Percentiles rank a stretch among this genome's conserved stretches.
Evolutionary conservation across 2,888 invertebrate genomes (phyloP).

Genomic region (Dilophus febrilis): DNA sequence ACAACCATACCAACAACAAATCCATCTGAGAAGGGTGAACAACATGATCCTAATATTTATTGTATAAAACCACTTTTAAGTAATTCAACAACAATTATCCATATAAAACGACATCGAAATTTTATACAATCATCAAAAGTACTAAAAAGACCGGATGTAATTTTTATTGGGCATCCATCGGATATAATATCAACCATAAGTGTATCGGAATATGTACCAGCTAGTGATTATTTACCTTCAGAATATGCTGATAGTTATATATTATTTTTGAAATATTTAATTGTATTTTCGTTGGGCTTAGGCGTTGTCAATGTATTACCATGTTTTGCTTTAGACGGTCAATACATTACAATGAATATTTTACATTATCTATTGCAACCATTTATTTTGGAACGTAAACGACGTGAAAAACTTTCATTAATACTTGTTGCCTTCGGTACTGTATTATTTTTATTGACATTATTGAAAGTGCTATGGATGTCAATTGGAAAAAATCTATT

Average conservation of each 20-base stretch:
- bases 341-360: conserved; percentile 62
- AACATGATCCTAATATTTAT: too few species aligned
- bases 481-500: not conserved
- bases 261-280: conserved; percentile 62
- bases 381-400: conserved; percentile 34
- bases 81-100: conserved; percentile 55
- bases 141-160: conserved; percentile 37
- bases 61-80: conserved; percentile 68
- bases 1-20: too few species aligned
- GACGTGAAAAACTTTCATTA: conserved; percentile 45
- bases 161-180: conserved; percentile 65
- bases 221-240: conserved; percentile 39
- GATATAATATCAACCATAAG: conserved; percentile 56
- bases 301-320: conserved; percentile 84
- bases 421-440: conserved; percentile 59
- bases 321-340: conserved; percentile 85
- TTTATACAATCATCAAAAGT: conserved; percentile 21
- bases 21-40: not conserved
- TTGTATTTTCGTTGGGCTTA: conserved; percentile 76
- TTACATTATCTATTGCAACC: conserved; percentile 39
- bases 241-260: conserved; percentile 51
- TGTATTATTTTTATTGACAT: conserved; percentile 43
- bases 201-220: conserved; percentile 64
- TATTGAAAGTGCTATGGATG: conserved; percentile 36
- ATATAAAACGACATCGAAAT: conserved; percentile 35